Conservation (phyloP, 1,140 invertebrate species). For the Xylocopa sonorina region DNA sequence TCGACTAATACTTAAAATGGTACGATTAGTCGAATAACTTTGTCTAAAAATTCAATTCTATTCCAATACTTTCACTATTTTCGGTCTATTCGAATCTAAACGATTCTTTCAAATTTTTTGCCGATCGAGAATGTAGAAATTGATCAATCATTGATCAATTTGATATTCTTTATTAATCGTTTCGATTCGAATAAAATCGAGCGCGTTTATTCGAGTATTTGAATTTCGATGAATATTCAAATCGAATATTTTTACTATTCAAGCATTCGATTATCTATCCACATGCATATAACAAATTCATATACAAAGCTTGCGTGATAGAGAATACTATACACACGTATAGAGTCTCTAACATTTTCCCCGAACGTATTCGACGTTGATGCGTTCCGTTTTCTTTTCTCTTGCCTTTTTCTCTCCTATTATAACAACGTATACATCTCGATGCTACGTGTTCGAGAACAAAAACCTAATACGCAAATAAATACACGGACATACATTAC, state of each 20-base stretch:
- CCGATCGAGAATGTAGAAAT: neutral
- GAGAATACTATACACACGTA: neutral
- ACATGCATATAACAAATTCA: neutral
- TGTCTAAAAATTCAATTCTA: neutral
- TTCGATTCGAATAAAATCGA: neutral
- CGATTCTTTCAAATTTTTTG: neutral
- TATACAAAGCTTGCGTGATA: slow-evolving; percentile 23
- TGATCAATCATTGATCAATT: too few species aligned
- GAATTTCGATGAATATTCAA: neutral
- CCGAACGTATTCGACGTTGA: slow-evolving; percentile 18
- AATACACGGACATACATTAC: slow-evolving; percentile 60
- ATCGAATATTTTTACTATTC: neutral
- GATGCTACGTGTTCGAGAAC: neutral
- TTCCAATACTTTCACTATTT: neutral
- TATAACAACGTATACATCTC: neutral
- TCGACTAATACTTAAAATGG: neutral
- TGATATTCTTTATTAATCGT: neutral
- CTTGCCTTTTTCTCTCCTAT: neutral
- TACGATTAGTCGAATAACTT: neutral
- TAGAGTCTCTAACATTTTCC: slow-evolving; percentile 22
- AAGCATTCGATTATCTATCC: neutral
- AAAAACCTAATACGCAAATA: slow-evolving; percentile 54
- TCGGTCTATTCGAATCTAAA: neutral
- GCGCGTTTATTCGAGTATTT: neutral
- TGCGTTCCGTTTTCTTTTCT: neutral